Conservation (phyloP, 2,797 vertebrate species). For the Gastrophryne carolinensis region DNA sequence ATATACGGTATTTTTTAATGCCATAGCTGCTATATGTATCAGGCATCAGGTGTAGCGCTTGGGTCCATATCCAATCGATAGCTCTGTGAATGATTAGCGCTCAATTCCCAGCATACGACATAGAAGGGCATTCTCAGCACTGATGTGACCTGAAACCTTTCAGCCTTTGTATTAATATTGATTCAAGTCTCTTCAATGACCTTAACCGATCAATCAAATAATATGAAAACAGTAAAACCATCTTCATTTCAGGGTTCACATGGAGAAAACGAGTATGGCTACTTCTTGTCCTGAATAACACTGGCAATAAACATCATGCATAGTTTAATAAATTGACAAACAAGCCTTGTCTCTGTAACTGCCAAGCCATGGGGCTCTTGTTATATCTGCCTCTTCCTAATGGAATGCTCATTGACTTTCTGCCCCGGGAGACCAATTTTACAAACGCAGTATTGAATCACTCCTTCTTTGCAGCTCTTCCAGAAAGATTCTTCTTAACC, state of each 20-base stretch:
- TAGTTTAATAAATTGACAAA: constrained; percentile 47
- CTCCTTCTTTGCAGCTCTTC: constrained; percentile 17
- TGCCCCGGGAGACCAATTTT: constrained; percentile 41
- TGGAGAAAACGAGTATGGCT: background rate
- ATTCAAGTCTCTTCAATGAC: background rate
- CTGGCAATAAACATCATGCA: constrained; percentile 29
- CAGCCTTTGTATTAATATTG: constrained; percentile 5
- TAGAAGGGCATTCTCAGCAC: background rate
- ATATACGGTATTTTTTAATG: no score
- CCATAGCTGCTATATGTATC: no score
- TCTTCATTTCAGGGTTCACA: background rate
- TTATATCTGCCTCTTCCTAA: constrained; percentile 47
- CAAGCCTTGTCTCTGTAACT: constrained; percentile 35
- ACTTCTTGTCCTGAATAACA: constrained; percentile 25
- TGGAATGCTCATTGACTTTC: constrained; percentile 50
- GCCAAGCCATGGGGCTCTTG: constrained; percentile 35
- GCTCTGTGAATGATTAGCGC: background rate
- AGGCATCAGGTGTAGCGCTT: no score
- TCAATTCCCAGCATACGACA: background rate
- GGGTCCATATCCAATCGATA: background rate
- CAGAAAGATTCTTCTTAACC: constrained; percentile 25
- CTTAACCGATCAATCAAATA: background rate
- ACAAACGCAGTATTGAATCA: constrained; percentile 39
- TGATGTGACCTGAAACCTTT: constrained; percentile 21
- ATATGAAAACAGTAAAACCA: constrained; percentile 7